Base-by-base conservation (phyloP, 2,113 vertebrate genomes). In the Callipepla squamata region DNA sequence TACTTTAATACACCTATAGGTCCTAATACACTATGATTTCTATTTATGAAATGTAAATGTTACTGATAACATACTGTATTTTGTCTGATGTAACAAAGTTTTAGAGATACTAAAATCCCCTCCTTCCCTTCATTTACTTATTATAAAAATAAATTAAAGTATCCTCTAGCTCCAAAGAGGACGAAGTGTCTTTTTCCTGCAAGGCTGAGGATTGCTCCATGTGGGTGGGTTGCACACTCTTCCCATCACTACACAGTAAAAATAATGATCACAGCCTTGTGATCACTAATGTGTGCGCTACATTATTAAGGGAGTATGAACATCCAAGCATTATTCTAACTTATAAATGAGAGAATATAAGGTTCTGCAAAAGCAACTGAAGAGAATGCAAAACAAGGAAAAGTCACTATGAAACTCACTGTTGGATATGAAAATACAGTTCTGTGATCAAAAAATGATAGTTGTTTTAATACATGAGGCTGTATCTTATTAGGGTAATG, bases 321-420 rank as follows among this genome's bases (percentile, higher is more conserved):
- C 62, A 30, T 11, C 25, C n/a, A 51, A 61, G 57, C 5, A 16
- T 59, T 86, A 61, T 68, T 92, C 78, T 59, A 92, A 74, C 65
- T 88, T 93, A 65, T 30, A 91, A 85, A 87, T 47, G 13, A 83
- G 20, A 50, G 7, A 57, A 63, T n/a, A 88, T 45, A 69, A 77
- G 88, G 69, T 65, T 61, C 83, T 77, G 58, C 32, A 59, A 77
- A 93, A 80, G 53, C 21, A 77, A 86, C 75, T 67, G 65, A 13
- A 13, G 34, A 90, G 65, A 62, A 59, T 26, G 13, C 22, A 73
- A 19, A 50, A 34, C 57, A 84, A 79, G 59, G 76, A 93, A 42
- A n/a, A 85, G 42, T 80, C 61, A 34, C 61, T 55, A 11, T 14
- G 19, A 84, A 92, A 38, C 59, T 87, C 61, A 50, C 12, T n/a